Percentiles rank a stretch among this genome's conserved stretches.
phyloP scores from a whole-genome alignment of 2,888 invertebrate genomes.

The Drosophila nr. fundita region DNA sequence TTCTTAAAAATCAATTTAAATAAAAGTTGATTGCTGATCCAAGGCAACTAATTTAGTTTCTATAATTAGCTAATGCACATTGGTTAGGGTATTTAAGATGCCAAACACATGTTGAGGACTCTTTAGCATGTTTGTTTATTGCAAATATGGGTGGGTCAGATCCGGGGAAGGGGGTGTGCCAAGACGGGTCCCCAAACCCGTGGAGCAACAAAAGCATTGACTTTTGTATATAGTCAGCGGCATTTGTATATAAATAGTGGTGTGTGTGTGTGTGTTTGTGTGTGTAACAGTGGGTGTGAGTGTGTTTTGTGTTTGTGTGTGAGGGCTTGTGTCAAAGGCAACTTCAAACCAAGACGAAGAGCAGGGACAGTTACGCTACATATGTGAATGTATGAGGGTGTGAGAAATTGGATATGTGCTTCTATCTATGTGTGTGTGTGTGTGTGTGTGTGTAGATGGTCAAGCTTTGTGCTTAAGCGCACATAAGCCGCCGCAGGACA shows the following conservation, averaged over 20 bases:
- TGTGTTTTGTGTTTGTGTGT: constrained; percentile 17
- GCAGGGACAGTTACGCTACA: constrained; percentile 24
- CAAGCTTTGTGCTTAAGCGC: constrained; percentile 79
- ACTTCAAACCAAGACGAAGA: constrained; percentile 37
- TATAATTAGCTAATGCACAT: not conserved
- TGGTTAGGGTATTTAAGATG: constrained; percentile 38
- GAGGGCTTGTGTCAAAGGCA: constrained; percentile 63
- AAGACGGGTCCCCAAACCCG: constrained; percentile 42
- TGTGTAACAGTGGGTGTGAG: constrained; percentile 20
- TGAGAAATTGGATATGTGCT: constrained; percentile 30
- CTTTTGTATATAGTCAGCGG: constrained; percentile 78
- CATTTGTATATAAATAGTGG: constrained; percentile 78
- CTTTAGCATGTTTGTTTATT: constrained; percentile 59
- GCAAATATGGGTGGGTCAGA: constrained; percentile 64
- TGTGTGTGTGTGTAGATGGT: constrained; percentile 47
- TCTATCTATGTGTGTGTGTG: constrained; percentile 22
- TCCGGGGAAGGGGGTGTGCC: constrained; percentile 22
- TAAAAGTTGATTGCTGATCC: not conserved
- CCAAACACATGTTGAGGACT: constrained; percentile 4
- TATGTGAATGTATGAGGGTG: constrained; percentile 23
- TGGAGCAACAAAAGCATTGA: constrained; percentile 70
- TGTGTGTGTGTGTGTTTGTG: constrained; percentile 30
- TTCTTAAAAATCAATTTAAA: not conserved
- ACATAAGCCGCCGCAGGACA: constrained; percentile 77
- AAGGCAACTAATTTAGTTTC: not conserved